phyloP scores from a whole-genome alignment of 2,888 invertebrate genomes.

The Druceiella hillmani region DNA sequence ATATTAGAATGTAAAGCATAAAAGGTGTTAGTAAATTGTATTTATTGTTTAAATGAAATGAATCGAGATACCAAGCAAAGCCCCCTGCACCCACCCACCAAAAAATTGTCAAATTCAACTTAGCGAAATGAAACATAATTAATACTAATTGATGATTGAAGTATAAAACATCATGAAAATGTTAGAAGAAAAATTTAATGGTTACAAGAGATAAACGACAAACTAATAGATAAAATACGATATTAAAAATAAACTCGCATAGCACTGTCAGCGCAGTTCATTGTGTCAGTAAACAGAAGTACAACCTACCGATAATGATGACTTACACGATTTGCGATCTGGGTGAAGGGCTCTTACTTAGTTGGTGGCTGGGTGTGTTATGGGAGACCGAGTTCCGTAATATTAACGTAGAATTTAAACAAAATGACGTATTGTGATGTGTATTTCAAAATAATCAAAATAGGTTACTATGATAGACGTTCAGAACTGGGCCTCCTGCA shows the following conservation, averaged over 20 bases:
- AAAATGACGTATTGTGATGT: too few species aligned
- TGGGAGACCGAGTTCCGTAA: constrained; percentile 40
- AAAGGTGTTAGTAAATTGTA: constrained; percentile 18
- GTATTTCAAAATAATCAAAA: too few species aligned
- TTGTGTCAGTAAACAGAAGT: too few species aligned
- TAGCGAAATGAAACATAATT: constrained; percentile 7
- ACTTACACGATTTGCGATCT: too few species aligned
- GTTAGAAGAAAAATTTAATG: constrained; percentile 12
- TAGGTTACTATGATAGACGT: too few species aligned
- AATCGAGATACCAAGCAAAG: constrained; percentile 54
- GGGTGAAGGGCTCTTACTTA: constrained; percentile 54
- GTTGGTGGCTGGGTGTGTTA: constrained; percentile 53
- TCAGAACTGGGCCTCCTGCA: too few species aligned
- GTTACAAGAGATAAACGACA: constrained; percentile 17
- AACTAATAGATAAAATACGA: constrained; percentile 31
- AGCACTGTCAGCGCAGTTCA: too few species aligned
- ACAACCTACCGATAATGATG: too few species aligned
- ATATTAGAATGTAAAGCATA: constrained; percentile 13
- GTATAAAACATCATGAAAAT: constrained; percentile 29
- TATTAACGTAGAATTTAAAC: too few species aligned
- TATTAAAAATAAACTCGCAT: too few species aligned
- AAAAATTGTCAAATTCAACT: constrained; percentile 33
- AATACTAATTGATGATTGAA: background rate
- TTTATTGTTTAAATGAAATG: constrained; percentile 23
- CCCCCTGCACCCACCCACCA: constrained; percentile 56